Conservation (phyloP, 2,888 invertebrate genomes). For the Drosophila prostipennis region DNA sequence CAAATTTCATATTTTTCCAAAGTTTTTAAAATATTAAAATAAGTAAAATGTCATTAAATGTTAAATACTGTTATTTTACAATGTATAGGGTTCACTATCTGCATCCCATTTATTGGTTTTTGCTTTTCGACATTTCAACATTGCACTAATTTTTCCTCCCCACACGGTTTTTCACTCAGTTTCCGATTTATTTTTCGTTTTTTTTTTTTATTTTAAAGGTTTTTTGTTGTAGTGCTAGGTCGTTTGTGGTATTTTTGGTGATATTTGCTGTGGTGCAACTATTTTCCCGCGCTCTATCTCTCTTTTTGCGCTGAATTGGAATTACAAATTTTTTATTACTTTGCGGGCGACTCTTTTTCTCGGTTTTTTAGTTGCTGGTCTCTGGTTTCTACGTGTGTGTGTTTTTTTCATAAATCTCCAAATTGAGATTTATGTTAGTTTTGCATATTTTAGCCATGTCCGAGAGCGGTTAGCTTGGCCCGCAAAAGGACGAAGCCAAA, state of each 20-base stretch:
- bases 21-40: not conserved
- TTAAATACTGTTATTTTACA: not conserved
- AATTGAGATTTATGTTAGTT: conserved; percentile 80
- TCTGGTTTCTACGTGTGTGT: conserved; percentile 25
- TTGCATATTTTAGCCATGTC: conserved; percentile 78
- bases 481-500: conserved; percentile 35
- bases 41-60: not conserved
- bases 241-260: conserved; percentile 69
- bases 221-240: conserved; percentile 68
- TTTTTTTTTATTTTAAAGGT: conserved; percentile 33
- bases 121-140: conserved; percentile 52
- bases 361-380: conserved; percentile 20
- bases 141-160: conserved; percentile 17
- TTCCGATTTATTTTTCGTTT: conserved; percentile 4
- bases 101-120: not conserved
- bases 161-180: not conserved
- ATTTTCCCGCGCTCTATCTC: conserved; percentile 47
- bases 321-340: conserved; percentile 77
- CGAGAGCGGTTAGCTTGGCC: conserved; percentile 65
- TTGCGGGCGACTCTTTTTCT: conserved; percentile 45
- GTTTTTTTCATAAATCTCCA: conserved; percentile 78
- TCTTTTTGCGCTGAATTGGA: conserved; percentile 61
- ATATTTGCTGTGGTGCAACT: conserved; percentile 70
- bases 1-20: too few species aligned
- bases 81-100: not conserved